Evolutionary conservation across 2,888 invertebrate species (phyloP).

Genomic region (Leucophenga maculata): DNA sequence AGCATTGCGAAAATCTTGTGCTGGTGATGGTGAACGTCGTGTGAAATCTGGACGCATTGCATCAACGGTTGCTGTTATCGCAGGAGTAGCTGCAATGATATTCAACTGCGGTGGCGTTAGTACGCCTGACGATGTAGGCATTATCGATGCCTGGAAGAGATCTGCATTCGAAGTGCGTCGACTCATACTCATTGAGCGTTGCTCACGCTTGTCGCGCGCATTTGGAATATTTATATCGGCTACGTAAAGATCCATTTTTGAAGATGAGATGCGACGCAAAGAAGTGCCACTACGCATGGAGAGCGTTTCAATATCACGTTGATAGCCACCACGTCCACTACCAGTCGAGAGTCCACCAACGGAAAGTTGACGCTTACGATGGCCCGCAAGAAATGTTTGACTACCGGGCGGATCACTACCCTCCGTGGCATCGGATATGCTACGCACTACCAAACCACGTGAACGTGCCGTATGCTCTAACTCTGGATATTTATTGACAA

Average conservation of each 20-base stretch:
- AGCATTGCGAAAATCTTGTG: slow-evolving; percentile 60
- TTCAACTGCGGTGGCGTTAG: slow-evolving; percentile 54
- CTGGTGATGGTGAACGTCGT: slow-evolving; percentile 44
- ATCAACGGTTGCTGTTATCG: slow-evolving; percentile 43
- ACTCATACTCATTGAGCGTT: slow-evolving; percentile 62
- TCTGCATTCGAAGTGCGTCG: slow-evolving; percentile 66
- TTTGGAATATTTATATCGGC: slow-evolving; percentile 69
- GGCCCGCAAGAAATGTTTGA: slow-evolving; percentile 49
- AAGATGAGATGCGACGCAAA: slow-evolving; percentile 67
- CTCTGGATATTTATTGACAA: slow-evolving; percentile 66
- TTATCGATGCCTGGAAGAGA: slow-evolving; percentile 55
- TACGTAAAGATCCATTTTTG: slow-evolving; percentile 69
- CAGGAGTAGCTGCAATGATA: slow-evolving; percentile 66
- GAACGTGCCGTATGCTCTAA: slow-evolving; percentile 63
- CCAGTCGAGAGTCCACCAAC: slow-evolving; percentile 64
- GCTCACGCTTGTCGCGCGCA: slow-evolving; percentile 41
- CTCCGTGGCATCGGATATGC: slow-evolving; percentile 68
- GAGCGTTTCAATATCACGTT: slow-evolving; percentile 61
- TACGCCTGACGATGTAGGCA: slow-evolving; percentile 35
- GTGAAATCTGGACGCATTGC: slow-evolving; percentile 50
- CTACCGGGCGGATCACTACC: slow-evolving; percentile 40
- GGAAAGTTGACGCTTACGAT: slow-evolving; percentile 62
- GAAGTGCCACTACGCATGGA: slow-evolving; percentile 70
- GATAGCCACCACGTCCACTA: slow-evolving; percentile 55
- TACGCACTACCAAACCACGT: slow-evolving; percentile 68